phyloP scores from a whole-genome alignment of 2,113 vertebrate species.

The Mystacornis crossleyi region DNA sequence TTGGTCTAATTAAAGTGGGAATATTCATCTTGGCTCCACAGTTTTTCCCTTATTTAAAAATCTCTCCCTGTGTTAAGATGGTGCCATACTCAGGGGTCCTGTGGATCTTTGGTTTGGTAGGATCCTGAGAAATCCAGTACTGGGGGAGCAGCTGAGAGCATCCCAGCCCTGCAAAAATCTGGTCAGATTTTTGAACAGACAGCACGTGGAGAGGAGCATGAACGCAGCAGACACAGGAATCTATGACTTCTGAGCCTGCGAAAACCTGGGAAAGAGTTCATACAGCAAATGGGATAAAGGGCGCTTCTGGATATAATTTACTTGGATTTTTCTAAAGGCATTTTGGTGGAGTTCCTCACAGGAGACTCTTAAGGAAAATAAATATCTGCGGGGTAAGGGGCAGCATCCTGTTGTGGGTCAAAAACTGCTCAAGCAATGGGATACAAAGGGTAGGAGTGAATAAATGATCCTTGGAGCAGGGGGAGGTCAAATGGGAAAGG shows the following conservation, averaged over 20 bases:
- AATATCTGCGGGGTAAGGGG: slow-evolving; percentile 31
- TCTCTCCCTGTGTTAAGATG: neutral
- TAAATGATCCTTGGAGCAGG: neutral
- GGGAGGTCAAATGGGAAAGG: slow-evolving; percentile 25
- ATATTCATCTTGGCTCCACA: neutral
- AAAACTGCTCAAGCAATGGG: neutral
- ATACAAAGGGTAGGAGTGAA: slow-evolving; percentile 31
- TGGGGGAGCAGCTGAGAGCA: neutral
- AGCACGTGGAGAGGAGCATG: rapidly evolving
- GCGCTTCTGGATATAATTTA: slow-evolving; percentile 48
- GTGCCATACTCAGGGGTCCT: neutral
- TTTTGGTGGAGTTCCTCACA: slow-evolving; percentile 36
- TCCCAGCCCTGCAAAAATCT: neutral
- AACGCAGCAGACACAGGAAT: neutral
- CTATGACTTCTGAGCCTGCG: neutral
- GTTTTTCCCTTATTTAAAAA: neutral
- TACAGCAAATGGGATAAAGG: neutral
- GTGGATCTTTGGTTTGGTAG: neutral
- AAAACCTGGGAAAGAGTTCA: slow-evolving; percentile 55
- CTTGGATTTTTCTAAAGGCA: slow-evolving; percentile 39
- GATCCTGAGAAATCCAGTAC: neutral
- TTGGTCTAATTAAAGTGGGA: neutral
- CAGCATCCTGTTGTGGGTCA: slow-evolving; percentile 63
- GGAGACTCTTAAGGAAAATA: slow-evolving; percentile 63
- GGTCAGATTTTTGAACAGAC: neutral